Evolutionary conservation across 2,888 invertebrate genomes (phyloP).

Genomic region (Entomobrya proxima): DNA sequence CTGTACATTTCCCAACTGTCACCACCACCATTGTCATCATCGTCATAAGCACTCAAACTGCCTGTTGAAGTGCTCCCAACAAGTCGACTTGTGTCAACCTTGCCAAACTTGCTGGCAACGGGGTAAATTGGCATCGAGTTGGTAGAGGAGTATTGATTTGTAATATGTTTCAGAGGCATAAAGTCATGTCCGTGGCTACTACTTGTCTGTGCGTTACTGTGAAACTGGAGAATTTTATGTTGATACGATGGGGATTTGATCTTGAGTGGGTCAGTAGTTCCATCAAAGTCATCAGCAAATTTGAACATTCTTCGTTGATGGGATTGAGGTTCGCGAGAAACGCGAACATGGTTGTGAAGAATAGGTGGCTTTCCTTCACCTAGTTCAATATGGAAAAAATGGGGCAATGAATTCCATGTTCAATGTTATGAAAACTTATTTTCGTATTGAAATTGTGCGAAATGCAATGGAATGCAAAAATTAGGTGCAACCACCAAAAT

Average conservation of each 20-base stretch:
- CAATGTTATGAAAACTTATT: no score
- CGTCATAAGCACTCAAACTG: not conserved
- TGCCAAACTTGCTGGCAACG: slow-evolving; percentile 55
- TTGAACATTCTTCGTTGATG: not conserved
- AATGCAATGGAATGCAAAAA: no score
- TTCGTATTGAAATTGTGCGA: no score
- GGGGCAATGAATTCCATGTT: no score
- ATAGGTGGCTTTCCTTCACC: slow-evolving; percentile 67
- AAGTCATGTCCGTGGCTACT: slow-evolving; percentile 10
- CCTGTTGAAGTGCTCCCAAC: slow-evolving; percentile 26
- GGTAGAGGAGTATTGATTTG: slow-evolving; percentile 12
- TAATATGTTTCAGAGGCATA: slow-evolving; percentile 25
- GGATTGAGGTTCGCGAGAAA: slow-evolving; percentile 68
- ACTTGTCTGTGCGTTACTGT: slow-evolving; percentile 56
- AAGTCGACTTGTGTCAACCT: slow-evolving; percentile 32
- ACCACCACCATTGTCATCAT: slow-evolving; percentile 7
- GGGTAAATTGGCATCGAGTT: slow-evolving; percentile 47
- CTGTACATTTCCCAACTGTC: slow-evolving; percentile 56
- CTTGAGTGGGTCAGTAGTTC: not conserved
- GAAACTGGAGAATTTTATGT: slow-evolving; percentile 70
- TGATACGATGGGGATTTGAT: slow-evolving; percentile 69
- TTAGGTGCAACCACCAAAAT: no score
- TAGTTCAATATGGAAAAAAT: not conserved
- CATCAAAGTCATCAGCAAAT: not conserved
- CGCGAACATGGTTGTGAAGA: slow-evolving; percentile 66